Conservation (phyloP, 2,888 invertebrate genomes). For the Macrostomum cliftonense region DNA sequence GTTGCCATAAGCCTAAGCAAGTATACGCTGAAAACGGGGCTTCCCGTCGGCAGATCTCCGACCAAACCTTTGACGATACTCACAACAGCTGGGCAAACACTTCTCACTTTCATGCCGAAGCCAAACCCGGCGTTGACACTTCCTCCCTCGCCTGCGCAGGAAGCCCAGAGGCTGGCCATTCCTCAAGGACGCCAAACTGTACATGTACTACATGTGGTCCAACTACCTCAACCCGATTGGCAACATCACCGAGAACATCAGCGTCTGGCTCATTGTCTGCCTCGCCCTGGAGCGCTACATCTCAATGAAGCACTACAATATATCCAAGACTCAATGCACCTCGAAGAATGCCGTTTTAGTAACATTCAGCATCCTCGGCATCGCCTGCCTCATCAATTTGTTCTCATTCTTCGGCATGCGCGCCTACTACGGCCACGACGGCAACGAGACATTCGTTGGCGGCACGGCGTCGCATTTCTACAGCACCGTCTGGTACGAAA, state of each 20-base stretch:
- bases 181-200: too few species aligned
- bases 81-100: too few species aligned
- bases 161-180: too few species aligned
- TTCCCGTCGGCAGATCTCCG: too few species aligned
- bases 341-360: constrained; percentile 1
- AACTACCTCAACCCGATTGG: neutral
- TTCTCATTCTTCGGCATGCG: constrained; percentile 6
- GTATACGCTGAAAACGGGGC: too few species aligned
- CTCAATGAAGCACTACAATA: constrained; percentile 5
- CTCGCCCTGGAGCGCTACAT: constrained; percentile 6
- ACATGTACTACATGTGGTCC: too few species aligned
- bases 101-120: too few species aligned
- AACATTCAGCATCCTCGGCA: neutral
- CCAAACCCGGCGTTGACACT: too few species aligned
- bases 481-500: neutral
- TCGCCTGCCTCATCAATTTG: constrained; percentile 2
- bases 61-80: too few species aligned
- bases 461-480: neutral
- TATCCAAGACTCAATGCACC: constrained; percentile 2
- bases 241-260: constrained; percentile 8
- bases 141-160: too few species aligned
- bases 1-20: too few species aligned
- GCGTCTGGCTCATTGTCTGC: constrained; percentile 3
- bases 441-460: constrained; percentile 1
- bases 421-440: neutral